Evolutionary conservation across 2,888 invertebrate species (phyloP), one percentile per base, ranked within the genome.

Genomic region (Drosophila picticornis): DNA sequence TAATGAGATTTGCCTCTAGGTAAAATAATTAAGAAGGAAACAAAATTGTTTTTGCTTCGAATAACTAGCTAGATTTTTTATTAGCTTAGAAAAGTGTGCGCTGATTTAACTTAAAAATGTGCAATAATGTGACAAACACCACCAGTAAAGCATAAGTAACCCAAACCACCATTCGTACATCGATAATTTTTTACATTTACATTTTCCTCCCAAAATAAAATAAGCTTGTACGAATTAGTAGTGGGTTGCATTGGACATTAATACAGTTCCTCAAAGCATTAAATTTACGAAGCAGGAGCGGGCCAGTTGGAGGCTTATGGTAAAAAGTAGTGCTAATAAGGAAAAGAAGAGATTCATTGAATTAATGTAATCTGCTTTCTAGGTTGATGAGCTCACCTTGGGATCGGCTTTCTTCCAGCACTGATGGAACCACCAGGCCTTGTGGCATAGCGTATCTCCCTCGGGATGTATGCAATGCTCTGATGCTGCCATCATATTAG

Each of bases 361-460:
- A n/a, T 4, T 4, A 22, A 19, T 31, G 6, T 6, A 19, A 7
- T 1, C 16, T 9, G 5, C 9, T 9, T 22, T 50, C 16, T 16
- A 4, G 22, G 10, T 7, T 32, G 1, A 13, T 22, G 40, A 27
- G 11, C 75, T 71, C 62, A 93, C 93, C 78, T 81, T 87, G 10
- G 93, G 93, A 90, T 93, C 93, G 29, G 92, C 91, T 65, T 91
- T 90, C 65, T 93, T 93, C 93, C 93, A 93, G 80, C 93, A 93
- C 68, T 92, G 91, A 72, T 93, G 91, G 69, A 93, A 92, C 92
- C 93, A 93, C 92, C 92, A 93, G 40, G 93, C 93, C 68, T 92
- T 92, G 52, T 93, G 90, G 71, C 93, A 93, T 19, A 92, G 64
- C 9, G 89, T 91, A 53, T 93, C 92, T 9, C 93, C 93, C 61